phyloP scores from a whole-genome alignment of 2,797 vertebrate species.

The Sebastolobus altivelis region DNA sequence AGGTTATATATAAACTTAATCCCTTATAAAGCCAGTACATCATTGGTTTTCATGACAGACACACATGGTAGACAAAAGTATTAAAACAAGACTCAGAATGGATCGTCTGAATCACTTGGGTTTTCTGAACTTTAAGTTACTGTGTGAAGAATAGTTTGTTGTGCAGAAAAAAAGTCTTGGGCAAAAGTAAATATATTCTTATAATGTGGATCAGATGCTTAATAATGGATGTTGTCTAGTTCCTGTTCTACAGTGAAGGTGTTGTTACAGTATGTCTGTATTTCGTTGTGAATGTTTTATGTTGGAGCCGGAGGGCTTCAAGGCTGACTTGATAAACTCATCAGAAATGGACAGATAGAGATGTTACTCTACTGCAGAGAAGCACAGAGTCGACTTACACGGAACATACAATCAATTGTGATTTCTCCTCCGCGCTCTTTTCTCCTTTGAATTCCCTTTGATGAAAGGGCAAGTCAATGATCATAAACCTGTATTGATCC shows the following conservation, averaged over 20 bases:
- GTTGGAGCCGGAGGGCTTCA: background rate
- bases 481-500: conserved; percentile 41
- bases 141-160: background rate
- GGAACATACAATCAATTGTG: conserved; percentile 16
- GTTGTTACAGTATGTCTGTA: background rate
- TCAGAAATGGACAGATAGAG: conserved; percentile 1
- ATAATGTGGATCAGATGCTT: background rate
- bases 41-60: too few species aligned
- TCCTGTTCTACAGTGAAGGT: background rate
- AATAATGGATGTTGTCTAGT: background rate
- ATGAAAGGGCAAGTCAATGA: conserved; percentile 32
- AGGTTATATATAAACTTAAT: too few species aligned
- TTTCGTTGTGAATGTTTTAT: background rate
- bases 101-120: background rate
- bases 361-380: background rate
- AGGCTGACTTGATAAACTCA: background rate
- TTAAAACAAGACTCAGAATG: background rate
- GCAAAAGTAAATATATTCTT: background rate
- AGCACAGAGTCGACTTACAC: background rate
- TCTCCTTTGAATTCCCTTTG: conserved; percentile 17
- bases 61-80: background rate
- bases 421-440: background rate
- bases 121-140: background rate
- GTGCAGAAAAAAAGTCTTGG: too few species aligned
- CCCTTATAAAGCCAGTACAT: too few species aligned